phyloP scores from a whole-genome alignment of 2,113 vertebrate species.

The Origma solitaria region DNA sequence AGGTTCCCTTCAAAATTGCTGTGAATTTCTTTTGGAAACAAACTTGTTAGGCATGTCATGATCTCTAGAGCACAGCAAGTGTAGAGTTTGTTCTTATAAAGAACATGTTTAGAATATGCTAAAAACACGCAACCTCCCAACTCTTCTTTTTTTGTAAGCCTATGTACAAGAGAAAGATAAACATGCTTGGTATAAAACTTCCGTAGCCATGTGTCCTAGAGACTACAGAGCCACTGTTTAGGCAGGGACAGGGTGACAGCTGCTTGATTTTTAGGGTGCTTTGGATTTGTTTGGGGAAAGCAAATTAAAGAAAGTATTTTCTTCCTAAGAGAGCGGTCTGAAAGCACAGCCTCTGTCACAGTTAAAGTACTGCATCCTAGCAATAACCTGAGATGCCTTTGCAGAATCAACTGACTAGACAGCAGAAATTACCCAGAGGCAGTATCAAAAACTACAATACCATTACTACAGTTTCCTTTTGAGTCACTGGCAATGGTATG shows the following conservation, averaged over 20 bases:
- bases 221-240: neutral
- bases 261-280: neutral
- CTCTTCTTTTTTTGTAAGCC: neutral
- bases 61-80: neutral
- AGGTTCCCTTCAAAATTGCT: neutral
- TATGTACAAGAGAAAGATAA: neutral
- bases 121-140: neutral
- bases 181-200: neutral
- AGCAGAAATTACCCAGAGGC: neutral
- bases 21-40: neutral
- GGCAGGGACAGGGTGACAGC: neutral
- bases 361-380: neutral
- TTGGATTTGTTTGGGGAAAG: neutral
- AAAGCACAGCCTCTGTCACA: neutral
- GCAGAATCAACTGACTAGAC: neutral
- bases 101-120: neutral
- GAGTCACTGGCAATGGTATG: constrained; percentile 13
- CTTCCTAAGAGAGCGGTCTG: neutral
- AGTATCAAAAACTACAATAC: neutral
- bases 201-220: neutral
- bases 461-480: neutral
- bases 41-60: neutral
- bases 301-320: neutral
- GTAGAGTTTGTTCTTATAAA: neutral
- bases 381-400: neutral